These are phyloP conservation scores for Ophthalmolycus amberensis DNA, from an alignment of 2,113 vertebrate species.

Conservation along the genomic window DNA sequence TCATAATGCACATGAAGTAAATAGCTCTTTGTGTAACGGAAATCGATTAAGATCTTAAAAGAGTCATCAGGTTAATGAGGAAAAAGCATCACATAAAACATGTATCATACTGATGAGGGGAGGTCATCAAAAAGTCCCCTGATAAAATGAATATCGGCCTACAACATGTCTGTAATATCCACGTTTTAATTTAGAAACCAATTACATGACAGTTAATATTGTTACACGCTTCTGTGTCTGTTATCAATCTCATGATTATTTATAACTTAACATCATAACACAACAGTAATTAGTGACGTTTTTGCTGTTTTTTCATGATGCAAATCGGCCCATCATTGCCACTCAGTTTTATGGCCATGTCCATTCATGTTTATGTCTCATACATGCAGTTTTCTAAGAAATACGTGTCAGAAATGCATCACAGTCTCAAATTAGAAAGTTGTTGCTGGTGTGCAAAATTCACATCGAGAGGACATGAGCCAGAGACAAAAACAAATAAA, in stretches of 20 bases:
- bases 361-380: too few relatives aligned
- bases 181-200: background rate
- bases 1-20: slow-evolving; percentile 27
- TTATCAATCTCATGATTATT: background rate
- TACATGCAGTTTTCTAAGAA: too few relatives aligned
- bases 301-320: slow-evolving; percentile 19
- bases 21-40: slow-evolving; percentile 33
- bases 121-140: background rate
- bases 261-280: background rate
- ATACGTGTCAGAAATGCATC: background rate
- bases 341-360: slow-evolving; percentile 32
- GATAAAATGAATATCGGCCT: background rate
- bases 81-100: background rate
- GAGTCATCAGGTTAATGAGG: slow-evolving; percentile 43
- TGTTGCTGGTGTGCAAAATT: background rate
- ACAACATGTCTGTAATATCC: background rate
- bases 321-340: slow-evolving; percentile 34
- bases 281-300: background rate
- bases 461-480: background rate
- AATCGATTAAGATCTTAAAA: slow-evolving; percentile 21
- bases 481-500: background rate
- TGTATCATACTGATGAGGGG: background rate
- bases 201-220: background rate
- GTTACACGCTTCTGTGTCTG: background rate
- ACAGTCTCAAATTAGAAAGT: background rate